Percentiles rank a stretch among this genome's conserved stretches.
Conservation (phyloP, 2,888 invertebrate genomes). For the Galeruca laticollis region DNA sequence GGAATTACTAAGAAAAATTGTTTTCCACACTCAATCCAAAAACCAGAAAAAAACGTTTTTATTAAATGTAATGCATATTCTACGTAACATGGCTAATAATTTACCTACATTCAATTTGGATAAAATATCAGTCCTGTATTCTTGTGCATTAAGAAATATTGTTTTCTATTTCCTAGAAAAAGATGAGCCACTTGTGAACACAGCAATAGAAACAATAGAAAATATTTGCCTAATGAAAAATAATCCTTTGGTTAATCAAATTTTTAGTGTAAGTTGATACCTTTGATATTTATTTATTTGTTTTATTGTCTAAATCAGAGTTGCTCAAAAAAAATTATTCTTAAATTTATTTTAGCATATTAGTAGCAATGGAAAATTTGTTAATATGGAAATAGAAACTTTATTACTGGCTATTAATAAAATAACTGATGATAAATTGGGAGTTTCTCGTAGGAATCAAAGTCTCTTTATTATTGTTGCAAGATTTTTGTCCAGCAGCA, state of each 20-base stretch:
- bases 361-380: conserved; percentile 44
- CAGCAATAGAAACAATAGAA: conserved; percentile 44
- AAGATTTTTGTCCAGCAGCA: conserved; percentile 43
- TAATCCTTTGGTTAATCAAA: conserved; percentile 41
- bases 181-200: conserved; percentile 41
- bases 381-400: conserved; percentile 39
- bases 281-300: neutral
- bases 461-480: conserved; percentile 48
- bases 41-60: conserved; percentile 45
- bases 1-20: conserved; percentile 48
- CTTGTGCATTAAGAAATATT: conserved; percentile 45
- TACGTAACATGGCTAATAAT: conserved; percentile 42
- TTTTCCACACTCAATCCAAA: conserved; percentile 48
- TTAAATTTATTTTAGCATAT: conserved; percentile 33
- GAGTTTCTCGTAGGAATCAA: conserved; percentile 45
- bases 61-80: conserved; percentile 47
- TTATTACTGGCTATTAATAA: conserved; percentile 42
- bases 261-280: conserved; percentile 46
- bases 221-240: conserved; percentile 46
- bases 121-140: conserved; percentile 48
- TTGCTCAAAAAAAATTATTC: neutral
- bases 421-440: conserved; percentile 46
- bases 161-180: conserved; percentile 47
- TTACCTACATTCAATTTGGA: conserved; percentile 43
- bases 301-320: neutral